Base-by-base conservation (phyloP, 2,113 vertebrate species). In the Nyctibius bracteatus region DNA sequence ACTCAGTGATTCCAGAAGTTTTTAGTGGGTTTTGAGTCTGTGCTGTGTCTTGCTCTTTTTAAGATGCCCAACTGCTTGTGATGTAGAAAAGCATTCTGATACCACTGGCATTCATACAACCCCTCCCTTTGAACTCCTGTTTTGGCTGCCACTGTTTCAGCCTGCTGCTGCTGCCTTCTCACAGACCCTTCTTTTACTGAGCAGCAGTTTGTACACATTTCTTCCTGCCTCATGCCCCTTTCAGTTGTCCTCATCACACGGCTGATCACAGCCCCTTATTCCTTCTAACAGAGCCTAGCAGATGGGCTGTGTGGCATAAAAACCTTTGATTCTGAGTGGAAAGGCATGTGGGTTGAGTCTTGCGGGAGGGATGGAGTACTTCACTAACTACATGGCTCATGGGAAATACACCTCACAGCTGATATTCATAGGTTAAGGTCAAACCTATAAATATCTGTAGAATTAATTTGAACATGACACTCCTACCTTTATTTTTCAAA, bases 201-300 rank as follows among this genome's bases (percentile, higher is more conserved):
- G 77, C 25, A 90, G 43, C 20, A 43, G 33, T 41, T 44, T 41
- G 61, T 35, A 43, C 25, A 7, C 14, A 22, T 71, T 55, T 85
- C 82, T 24, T 70, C 33, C 59, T 72, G 44, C 39, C 51, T 35
- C 10, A 5, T 67, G 46, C 20, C 47, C 33, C 31, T 79, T 81
- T 43, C 41, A 51, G 39, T 37, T 78, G 41, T 54, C 39, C 51
- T 66, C 5, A 0, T 74, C 46, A 54, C 10, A 9, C 0, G 0
- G 9, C 20, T 68, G 51, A 25, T 55, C 15, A 33, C 52, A 90
- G 74, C 43, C 31, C 39, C 82, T 71, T 67, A 30, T 55, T 90
- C 10, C 57, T 54, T 12, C 57, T 3, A 5, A 35, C 62, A 72
- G 87, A 85, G 31, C 33, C 62, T 55, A 24, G 33, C 52, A 82